phyloP scores from a whole-genome alignment of 64 coral and sea anemone species.

The Pocillopora damicornis region DNA sequence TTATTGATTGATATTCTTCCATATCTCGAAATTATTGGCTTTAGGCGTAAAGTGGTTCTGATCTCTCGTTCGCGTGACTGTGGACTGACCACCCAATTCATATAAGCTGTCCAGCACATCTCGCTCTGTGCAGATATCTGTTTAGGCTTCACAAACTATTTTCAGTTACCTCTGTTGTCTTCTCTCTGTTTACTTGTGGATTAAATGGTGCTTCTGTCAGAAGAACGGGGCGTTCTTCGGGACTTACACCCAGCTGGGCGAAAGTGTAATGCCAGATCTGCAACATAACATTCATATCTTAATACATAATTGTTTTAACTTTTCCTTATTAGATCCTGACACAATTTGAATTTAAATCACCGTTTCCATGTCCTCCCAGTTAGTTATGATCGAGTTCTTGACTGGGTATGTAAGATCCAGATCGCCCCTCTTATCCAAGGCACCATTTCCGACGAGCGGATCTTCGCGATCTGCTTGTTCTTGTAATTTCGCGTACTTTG shows the following conservation, averaged over 20 bases:
- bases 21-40: too few relatives aligned
- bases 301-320: not conserved
- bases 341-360: not conserved
- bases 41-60: too few relatives aligned
- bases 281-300: not conserved
- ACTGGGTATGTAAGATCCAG: slow-evolving; percentile 11
- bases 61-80: too few relatives aligned
- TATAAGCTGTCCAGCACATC: too few relatives aligned
- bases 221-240: slow-evolving; percentile 1
- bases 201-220: slow-evolving; percentile 28
- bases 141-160: not conserved
- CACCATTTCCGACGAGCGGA: not conserved
- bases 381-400: slow-evolving; percentile 17
- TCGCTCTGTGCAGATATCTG: too few relatives aligned
- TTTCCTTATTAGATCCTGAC: not conserved
- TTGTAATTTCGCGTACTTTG: not conserved
- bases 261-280: slow-evolving; percentile 23
- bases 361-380: slow-evolving; percentile 15
- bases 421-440: not conserved
- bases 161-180: slow-evolving; percentile 8
- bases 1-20: too few relatives aligned
- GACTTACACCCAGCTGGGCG: not conserved
- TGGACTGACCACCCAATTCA: too few relatives aligned
- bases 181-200: slow-evolving; percentile 18
- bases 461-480: slow-evolving; percentile 4